These are phyloP conservation scores for Hemichromis elongatus DNA, from an alignment of 2,113 vertebrate genomes.

Conservation along the genomic window DNA sequence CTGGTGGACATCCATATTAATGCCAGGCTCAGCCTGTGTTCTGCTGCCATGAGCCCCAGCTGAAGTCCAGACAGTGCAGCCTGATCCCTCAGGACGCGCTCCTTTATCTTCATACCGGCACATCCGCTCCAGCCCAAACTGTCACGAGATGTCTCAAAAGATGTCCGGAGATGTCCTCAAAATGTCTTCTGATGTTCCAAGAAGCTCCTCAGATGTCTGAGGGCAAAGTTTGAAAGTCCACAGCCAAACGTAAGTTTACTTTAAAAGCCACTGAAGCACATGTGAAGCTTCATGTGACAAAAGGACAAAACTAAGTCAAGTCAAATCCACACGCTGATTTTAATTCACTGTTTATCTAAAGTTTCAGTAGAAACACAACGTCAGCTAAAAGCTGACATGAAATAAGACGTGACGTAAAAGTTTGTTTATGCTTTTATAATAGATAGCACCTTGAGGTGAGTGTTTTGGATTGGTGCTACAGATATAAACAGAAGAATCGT, in stretches of 20 bases:
- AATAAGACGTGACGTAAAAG: neutral
- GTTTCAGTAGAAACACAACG: neutral
- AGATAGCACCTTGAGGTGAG: neutral
- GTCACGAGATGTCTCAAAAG: conserved; percentile 16
- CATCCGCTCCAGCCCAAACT: conserved; percentile 20
- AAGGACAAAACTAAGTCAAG: neutral
- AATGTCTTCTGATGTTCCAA: conserved; percentile 22
- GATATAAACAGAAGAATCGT: neutral
- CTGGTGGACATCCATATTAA: conserved; percentile 74
- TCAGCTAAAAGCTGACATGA: neutral
- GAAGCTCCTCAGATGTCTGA: neutral
- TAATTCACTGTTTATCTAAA: neutral
- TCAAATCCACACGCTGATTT: neutral
- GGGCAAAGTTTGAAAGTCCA: conserved; percentile 2
- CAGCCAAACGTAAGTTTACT: neutral
- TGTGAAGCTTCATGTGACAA: neutral
- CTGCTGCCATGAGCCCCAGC: conserved; percentile 54
- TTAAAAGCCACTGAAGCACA: neutral
- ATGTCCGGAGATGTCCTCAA: conserved; percentile 31
- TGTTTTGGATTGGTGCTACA: neutral
- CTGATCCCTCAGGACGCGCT: conserved; percentile 32
- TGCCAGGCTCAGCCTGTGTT: conserved; percentile 49
- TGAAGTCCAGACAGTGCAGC: conserved; percentile 48
- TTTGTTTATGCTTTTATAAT: neutral
- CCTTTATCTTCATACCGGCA: conserved; percentile 51